phyloP scores from a whole-genome alignment of 2,113 vertebrate genomes.

The Genyomyrus donnyi region DNA sequence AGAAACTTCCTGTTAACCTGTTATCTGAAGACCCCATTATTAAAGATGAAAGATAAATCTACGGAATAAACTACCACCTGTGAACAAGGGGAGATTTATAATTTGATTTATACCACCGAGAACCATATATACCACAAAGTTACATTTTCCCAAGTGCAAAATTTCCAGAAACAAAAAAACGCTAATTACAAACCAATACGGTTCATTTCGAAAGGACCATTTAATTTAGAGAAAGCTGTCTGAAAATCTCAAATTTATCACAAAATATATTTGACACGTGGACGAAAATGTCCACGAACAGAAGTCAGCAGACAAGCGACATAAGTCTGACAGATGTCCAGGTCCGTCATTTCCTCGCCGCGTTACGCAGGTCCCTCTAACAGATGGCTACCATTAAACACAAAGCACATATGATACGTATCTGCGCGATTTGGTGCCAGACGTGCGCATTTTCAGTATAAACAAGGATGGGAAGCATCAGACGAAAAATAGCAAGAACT shows the following conservation, averaged over 20 bases:
- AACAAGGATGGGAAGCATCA: not conserved
- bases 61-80: not conserved
- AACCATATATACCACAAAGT: not conserved
- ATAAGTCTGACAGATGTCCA: not conserved
- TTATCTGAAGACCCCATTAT: constrained; percentile 17
- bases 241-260: not conserved
- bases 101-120: not conserved
- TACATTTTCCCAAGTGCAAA: not conserved
- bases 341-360: not conserved
- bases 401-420: not conserved
- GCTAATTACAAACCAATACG: not conserved
- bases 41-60: constrained; percentile 17
- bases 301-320: not conserved
- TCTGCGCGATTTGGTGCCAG: not conserved
- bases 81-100: not conserved
- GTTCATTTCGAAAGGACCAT: not conserved
- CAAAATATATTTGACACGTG: not conserved
- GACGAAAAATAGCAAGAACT: not conserved
- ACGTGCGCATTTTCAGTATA: not conserved
- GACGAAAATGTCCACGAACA: not conserved
- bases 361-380: not conserved
- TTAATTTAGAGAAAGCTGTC: not conserved
- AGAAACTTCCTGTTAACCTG: constrained; percentile 9
- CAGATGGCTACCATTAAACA: constrained; percentile 7
- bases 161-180: not conserved